Evolutionary conservation across 2,888 invertebrate genomes (phyloP).

Genomic region (Amphipoea oculea): DNA sequence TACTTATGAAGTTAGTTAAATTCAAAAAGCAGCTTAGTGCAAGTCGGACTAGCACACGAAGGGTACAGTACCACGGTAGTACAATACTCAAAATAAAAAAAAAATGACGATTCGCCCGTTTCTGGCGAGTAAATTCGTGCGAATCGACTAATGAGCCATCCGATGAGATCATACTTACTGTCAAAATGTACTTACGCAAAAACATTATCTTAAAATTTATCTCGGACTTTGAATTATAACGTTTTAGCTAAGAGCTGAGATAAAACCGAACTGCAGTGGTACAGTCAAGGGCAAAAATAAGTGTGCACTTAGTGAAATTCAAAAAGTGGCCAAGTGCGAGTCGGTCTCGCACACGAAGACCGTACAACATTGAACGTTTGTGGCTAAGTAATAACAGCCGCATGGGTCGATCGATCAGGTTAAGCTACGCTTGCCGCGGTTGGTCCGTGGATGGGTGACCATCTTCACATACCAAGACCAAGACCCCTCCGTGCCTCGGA

Average conservation of each 20-base stretch:
- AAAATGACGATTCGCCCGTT: too few relatives aligned
- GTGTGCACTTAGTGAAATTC: background rate
- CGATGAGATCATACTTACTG: slow-evolving; percentile 27
- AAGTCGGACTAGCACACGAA: too few relatives aligned
- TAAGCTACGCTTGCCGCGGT: too few relatives aligned
- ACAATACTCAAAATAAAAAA: background rate
- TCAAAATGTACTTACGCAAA: slow-evolving; percentile 43
- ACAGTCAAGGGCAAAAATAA: background rate
- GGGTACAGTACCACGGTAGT: background rate
- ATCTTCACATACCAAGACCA: too few relatives aligned
- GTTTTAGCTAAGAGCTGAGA: too few relatives aligned
- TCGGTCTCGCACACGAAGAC: background rate
- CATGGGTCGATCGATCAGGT: too few relatives aligned
- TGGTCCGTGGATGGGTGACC: too few relatives aligned
- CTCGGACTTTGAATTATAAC: slow-evolving; percentile 21
- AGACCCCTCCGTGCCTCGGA: too few relatives aligned
- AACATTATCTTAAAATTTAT: slow-evolving; percentile 36
- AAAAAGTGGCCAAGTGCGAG: background rate
- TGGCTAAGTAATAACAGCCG: too few relatives aligned
- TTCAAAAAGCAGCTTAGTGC: background rate
- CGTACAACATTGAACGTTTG: too few relatives aligned
- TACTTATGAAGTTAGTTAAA: slow-evolving; percentile 3
- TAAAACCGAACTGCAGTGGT: background rate
- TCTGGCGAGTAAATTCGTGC: too few relatives aligned
- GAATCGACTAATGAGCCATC: too few relatives aligned